A percentile compares a stretch with the other conserved stretches of the same genome.
Conservation (phyloP, 1,140 invertebrate species). For the Proctacanthus coquilletti region DNA sequence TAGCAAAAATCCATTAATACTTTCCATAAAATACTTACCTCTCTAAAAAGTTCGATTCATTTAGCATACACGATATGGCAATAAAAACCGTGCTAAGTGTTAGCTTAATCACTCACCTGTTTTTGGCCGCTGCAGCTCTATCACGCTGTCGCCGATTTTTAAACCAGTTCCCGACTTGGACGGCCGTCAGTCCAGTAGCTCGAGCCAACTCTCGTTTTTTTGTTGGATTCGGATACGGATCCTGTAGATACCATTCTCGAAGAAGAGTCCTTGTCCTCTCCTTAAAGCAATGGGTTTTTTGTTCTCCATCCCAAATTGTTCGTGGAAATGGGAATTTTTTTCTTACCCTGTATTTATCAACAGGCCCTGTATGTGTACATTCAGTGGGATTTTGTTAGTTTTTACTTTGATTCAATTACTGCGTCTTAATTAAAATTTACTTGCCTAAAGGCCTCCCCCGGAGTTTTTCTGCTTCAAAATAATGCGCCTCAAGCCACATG, state of each 20-base stretch:
- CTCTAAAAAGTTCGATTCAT: too few relatives aligned
- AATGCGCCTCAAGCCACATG: slow-evolving; percentile 97
- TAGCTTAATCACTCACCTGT: slow-evolving; percentile 85
- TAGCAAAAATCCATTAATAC: too few relatives aligned
- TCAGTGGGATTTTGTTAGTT: background rate
- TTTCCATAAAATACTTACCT: too few relatives aligned
- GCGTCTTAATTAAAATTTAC: slow-evolving; percentile 5
- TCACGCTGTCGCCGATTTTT: slow-evolving; percentile 97
- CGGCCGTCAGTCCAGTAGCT: slow-evolving; percentile 93
- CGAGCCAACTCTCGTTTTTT: slow-evolving; percentile 96
- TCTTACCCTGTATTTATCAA: slow-evolving; percentile 97
- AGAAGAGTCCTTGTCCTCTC: slow-evolving; percentile 89
- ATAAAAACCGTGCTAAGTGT: too few relatives aligned
- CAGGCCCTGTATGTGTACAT: too few relatives aligned
- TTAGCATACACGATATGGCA: too few relatives aligned
- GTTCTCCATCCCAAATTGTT: slow-evolving; percentile 99
- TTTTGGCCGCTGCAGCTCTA: slow-evolving; percentile 96
- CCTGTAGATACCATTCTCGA: slow-evolving; percentile 96
- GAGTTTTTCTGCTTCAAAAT: slow-evolving; percentile 93
- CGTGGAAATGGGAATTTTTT: slow-evolving; percentile 98
- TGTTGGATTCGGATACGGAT: slow-evolving; percentile 97
- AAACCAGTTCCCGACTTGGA: slow-evolving; percentile 99
- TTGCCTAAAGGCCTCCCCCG: slow-evolving; percentile 75
- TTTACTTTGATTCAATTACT: too few relatives aligned
- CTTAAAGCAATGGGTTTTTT: slow-evolving; percentile 99